Conservation (phyloP, 2,113 vertebrate genomes). For the Heterotilapia buettikoferi region DNA sequence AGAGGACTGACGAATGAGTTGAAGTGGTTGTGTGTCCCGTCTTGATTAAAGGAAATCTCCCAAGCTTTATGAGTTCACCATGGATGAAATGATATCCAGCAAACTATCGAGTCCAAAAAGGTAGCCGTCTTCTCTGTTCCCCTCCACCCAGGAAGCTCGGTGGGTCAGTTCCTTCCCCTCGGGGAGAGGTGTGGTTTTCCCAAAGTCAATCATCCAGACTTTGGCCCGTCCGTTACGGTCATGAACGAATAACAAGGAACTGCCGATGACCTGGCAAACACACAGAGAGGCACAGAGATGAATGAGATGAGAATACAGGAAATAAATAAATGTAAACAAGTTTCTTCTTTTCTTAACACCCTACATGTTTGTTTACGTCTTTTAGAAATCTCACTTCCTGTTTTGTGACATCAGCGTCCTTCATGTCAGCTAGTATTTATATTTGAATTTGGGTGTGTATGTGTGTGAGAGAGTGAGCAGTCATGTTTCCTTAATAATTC, state of each 20-base stretch:
- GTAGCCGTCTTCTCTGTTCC: slow-evolving; percentile 96
- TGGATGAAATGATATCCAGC: slow-evolving; percentile 84
- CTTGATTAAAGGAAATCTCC: not conserved
- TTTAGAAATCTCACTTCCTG: slow-evolving; percentile 27
- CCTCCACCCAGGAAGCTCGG: slow-evolving; percentile 83
- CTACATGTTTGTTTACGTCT: not conserved
- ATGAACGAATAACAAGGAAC: slow-evolving; percentile 95
- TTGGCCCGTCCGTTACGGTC: slow-evolving; percentile 90
- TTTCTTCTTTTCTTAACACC: not conserved
- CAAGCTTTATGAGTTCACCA: slow-evolving; percentile 67
- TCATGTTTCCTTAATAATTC: not conserved
- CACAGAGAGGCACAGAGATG: not conserved
- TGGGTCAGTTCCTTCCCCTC: slow-evolving; percentile 88
- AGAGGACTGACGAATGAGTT: not conserved
- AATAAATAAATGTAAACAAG: not conserved
- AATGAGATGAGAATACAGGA: not conserved
- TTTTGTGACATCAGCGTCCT: not conserved
- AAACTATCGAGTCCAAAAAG: slow-evolving; percentile 91
- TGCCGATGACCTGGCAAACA: slow-evolving; percentile 87
- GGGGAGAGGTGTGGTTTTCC: slow-evolving; percentile 90
- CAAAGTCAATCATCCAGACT: slow-evolving; percentile 99
- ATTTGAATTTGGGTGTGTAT: not conserved
- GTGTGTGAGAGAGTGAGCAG: not conserved
- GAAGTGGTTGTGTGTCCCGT: slow-evolving; percentile 15
- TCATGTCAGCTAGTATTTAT: not conserved